phyloP scores from a whole-genome alignment of 1,140 invertebrate genomes.

The Saccostrea cuccullata region DNA sequence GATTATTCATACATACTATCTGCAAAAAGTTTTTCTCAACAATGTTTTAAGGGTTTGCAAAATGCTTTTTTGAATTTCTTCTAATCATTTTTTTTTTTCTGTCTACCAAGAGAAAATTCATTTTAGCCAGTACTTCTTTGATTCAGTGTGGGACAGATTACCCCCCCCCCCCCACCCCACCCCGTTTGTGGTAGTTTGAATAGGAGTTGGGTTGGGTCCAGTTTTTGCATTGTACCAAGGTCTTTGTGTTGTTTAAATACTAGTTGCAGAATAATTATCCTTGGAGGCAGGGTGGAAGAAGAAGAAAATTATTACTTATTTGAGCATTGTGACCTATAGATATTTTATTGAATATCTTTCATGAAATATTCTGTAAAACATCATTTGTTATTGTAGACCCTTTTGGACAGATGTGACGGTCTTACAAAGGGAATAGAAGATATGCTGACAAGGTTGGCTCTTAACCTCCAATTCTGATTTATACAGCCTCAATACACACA shows the following conservation, averaged over 20 bases:
- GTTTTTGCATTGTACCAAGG: too few species aligned
- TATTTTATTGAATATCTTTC: not conserved
- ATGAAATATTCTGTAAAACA: not conserved
- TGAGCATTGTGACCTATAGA: not conserved
- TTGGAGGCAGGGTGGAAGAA: not conserved
- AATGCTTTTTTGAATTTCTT: too few species aligned
- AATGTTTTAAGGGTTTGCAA: not conserved
- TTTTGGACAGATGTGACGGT: constrained; percentile 57
- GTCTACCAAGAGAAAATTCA: too few species aligned
- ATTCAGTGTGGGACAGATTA: too few species aligned
- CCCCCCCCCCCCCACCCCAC: too few species aligned
- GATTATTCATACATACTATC: constrained; percentile 78
- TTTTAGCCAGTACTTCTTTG: too few species aligned
- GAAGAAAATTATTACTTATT: not conserved
- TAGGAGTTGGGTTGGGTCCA: too few species aligned
- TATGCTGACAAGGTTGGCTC: constrained; percentile 51
- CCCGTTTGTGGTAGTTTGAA: too few species aligned
- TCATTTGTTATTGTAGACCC: constrained; percentile 38
- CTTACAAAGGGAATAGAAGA: constrained; percentile 56
- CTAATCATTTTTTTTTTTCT: too few species aligned
- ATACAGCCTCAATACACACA: not conserved
- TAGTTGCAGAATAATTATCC: not conserved
- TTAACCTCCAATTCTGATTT: not conserved
- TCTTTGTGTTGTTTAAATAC: too few species aligned
- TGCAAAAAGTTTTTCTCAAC: not conserved